phyloP scores from a whole-genome alignment of 1,140 invertebrate species.

The Rhopalosiphum padi region DNA sequence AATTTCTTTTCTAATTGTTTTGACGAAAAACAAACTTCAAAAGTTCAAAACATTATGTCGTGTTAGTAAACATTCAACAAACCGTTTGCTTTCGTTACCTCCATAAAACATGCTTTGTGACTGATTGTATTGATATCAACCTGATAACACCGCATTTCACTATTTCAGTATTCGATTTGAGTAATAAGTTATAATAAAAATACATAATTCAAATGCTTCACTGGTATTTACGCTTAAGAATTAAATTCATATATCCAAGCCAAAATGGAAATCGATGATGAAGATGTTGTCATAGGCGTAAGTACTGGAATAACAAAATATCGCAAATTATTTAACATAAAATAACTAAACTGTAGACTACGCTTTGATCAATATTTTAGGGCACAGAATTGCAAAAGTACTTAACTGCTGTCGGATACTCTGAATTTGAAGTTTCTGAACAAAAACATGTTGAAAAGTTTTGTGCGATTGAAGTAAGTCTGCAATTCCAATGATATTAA shows the following conservation, averaged over 20 bases:
- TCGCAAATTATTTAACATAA: not conserved
- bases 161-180: not conserved
- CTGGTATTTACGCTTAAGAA: not conserved
- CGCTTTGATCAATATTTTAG: not conserved
- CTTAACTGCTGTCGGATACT: not conserved
- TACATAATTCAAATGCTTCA: not conserved
- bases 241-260: not conserved
- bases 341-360: not conserved
- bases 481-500: not conserved
- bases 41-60: no score
- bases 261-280: constrained; percentile 49
- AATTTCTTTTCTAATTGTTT: no score
- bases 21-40: no score
- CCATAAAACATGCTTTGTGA: no score
- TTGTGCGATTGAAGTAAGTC: not conserved
- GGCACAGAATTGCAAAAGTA: constrained; percentile 47
- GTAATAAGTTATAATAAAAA: not conserved
- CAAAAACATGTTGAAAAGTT: not conserved
- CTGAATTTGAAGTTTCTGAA: constrained; percentile 13
- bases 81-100: no score
- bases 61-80: no score
- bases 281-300: constrained; percentile 20
- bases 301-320: not conserved
- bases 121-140: not conserved
- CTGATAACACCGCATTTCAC: not conserved